A percentile compares a stretch with the other conserved stretches of the same genome.
These are phyloP conservation scores for Noctuana brunneofusca DNA, from an alignment of 2,888 invertebrate genomes.

Conservation along the genomic window DNA sequence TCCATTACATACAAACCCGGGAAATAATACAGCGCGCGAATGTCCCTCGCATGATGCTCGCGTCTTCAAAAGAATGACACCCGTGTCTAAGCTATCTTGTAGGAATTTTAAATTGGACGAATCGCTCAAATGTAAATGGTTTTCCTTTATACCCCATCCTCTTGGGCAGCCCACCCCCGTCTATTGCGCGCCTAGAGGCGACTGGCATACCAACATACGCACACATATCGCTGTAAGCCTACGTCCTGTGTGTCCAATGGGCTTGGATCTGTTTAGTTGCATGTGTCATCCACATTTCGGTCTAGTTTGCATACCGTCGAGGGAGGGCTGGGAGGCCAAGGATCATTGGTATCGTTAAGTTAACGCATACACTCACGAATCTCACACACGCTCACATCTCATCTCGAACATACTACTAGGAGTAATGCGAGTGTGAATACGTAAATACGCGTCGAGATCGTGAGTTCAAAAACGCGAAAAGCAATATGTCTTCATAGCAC, in stretches of 20 bases:
- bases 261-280: conserved; percentile 67
- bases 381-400: conserved; percentile 71
- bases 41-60: conserved; percentile 73
- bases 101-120: conserved; percentile 85
- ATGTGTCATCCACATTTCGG: conserved; percentile 65
- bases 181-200: conserved; percentile 82
- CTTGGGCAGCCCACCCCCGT: conserved; percentile 77
- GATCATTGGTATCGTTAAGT: conserved; percentile 69
- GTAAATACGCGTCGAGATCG: conserved; percentile 80
- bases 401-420: conserved; percentile 75
- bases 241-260: conserved; percentile 71
- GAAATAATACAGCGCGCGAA: conserved; percentile 54
- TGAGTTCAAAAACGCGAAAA: conserved; percentile 82
- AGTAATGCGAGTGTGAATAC: conserved; percentile 82
- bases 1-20: conserved; percentile 44
- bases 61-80: conserved; percentile 81
- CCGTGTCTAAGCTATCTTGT: conserved; percentile 83
- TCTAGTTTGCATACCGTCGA: conserved; percentile 60
- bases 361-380: conserved; percentile 63
- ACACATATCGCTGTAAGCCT: conserved; percentile 68
- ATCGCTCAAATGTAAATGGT: conserved; percentile 85
- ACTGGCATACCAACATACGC: conserved; percentile 80
- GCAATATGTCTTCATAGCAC: conserved; percentile 79
- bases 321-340: conserved; percentile 55
- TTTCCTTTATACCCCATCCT: conserved; percentile 84